These are phyloP conservation scores for Discoglossus pictus DNA, from an alignment of 2,797 vertebrate species.

Conservation along the genomic window DNA sequence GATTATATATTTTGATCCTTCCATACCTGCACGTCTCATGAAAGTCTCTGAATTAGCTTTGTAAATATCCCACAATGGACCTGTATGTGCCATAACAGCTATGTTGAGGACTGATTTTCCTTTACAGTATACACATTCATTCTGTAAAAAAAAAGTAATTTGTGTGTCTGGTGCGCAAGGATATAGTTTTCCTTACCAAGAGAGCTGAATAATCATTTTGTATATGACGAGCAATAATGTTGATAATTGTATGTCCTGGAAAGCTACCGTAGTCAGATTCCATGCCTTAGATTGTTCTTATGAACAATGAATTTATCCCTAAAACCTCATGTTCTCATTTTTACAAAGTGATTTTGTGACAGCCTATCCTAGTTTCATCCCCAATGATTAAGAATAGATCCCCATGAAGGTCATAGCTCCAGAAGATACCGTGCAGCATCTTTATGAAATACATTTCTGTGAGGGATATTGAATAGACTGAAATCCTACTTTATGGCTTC, in stretches of 20 bases:
- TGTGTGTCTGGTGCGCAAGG: too few species aligned
- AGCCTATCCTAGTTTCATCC: conserved; percentile 6
- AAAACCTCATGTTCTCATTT: conserved; percentile 5
- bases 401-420: not conserved
- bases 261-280: conserved; percentile 16
- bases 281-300: conserved; percentile 3
- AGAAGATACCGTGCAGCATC: not conserved
- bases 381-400: conserved; percentile 8
- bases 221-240: conserved; percentile 2
- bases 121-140: too few species aligned
- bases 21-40: too few species aligned
- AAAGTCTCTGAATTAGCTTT: too few species aligned
- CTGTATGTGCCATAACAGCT: too few species aligned
- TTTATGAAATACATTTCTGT: not conserved
- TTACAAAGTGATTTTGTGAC: not conserved
- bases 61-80: too few species aligned
- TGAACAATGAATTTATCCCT: conserved; percentile 25
- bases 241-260: conserved; percentile 14
- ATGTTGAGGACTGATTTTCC: too few species aligned
- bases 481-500: too few species aligned
- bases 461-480: too few species aligned
- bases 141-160: too few species aligned
- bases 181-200: not conserved
- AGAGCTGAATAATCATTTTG: conserved; percentile 11
- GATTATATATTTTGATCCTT: too few species aligned